These are phyloP conservation scores for Aphrophora alni DNA, from an alignment of 2,888 invertebrate species.

Conservation along the genomic window DNA sequence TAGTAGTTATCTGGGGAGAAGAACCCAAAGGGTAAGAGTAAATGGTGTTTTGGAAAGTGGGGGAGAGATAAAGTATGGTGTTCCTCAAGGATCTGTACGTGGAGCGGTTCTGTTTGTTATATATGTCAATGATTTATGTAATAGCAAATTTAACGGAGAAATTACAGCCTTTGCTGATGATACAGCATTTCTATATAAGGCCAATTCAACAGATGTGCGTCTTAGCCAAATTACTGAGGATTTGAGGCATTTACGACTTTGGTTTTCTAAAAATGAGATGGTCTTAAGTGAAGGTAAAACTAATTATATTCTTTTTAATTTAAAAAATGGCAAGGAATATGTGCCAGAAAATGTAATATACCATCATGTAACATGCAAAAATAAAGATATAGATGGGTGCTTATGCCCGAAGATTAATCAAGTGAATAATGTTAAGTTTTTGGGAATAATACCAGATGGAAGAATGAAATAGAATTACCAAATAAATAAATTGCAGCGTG, in stretches of 20 bases:
- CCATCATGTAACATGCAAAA: too few species aligned
- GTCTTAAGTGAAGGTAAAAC: too few species aligned
- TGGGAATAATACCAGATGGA: background rate
- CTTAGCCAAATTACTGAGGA: too few species aligned
- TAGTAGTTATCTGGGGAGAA: background rate
- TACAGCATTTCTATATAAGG: conserved; percentile 2
- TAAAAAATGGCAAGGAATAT: too few species aligned
- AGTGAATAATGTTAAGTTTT: conserved; percentile 3
- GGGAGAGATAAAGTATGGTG: background rate
- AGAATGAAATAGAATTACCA: conserved; percentile 16
- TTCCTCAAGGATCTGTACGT: conserved; percentile 17
- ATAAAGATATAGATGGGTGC: background rate
- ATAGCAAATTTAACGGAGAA: conserved; percentile 9
- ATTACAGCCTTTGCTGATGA: too few species aligned
- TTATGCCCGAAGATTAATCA: background rate
- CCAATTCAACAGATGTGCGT: too few species aligned
- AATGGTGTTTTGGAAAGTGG: background rate
- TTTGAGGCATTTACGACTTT: too few species aligned
- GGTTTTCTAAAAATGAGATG: too few species aligned
- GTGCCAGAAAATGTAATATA: too few species aligned
- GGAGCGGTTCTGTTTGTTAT: background rate
- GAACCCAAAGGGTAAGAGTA: background rate
- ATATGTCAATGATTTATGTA: conserved; percentile 12
- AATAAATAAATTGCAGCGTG: background rate
- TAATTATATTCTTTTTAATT: too few species aligned